Percentiles rank a stretch among this genome's conserved stretches.
Conservation (phyloP, 2,888 invertebrate species). For the Drosophila paramelanica region DNA sequence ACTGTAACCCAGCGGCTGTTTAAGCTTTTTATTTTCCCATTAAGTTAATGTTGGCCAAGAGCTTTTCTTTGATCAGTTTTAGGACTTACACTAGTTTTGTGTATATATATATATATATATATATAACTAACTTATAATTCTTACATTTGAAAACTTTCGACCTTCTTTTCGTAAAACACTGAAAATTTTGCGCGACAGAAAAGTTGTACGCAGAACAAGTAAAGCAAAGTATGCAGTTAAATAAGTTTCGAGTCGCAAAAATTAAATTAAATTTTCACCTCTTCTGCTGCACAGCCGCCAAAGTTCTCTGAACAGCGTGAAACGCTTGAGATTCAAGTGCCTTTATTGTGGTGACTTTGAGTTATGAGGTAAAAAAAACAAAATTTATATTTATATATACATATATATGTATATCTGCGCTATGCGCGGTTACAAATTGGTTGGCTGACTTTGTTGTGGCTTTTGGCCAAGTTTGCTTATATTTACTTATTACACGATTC, state of each 20-base stretch:
- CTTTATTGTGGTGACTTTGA: constrained; percentile 68
- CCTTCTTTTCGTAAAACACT: constrained; percentile 6
- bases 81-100: not conserved
- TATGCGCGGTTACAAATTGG: constrained; percentile 54
- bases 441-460: constrained; percentile 67
- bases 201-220: constrained; percentile 9
- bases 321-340: constrained; percentile 31
- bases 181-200: constrained; percentile 9
- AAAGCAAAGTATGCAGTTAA: constrained; percentile 7
- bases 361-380: not conserved
- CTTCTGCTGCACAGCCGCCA: constrained; percentile 15
- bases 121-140: not conserved
- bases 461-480: constrained; percentile 40
- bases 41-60: not conserved
- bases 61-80: not conserved
- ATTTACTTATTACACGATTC: constrained; percentile 48
- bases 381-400: constrained; percentile 20
- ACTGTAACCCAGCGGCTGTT: no score
- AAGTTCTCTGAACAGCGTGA: constrained; percentile 36
- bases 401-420: constrained; percentile 35
- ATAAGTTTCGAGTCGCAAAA: constrained; percentile 37
- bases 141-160: not conserved
- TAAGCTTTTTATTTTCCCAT: no score
- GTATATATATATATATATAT: not conserved
- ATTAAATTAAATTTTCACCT: constrained; percentile 56